Evolutionary conservation across 2,797 vertebrate species (phyloP).

Genomic region (Nothura maculosa): DNA sequence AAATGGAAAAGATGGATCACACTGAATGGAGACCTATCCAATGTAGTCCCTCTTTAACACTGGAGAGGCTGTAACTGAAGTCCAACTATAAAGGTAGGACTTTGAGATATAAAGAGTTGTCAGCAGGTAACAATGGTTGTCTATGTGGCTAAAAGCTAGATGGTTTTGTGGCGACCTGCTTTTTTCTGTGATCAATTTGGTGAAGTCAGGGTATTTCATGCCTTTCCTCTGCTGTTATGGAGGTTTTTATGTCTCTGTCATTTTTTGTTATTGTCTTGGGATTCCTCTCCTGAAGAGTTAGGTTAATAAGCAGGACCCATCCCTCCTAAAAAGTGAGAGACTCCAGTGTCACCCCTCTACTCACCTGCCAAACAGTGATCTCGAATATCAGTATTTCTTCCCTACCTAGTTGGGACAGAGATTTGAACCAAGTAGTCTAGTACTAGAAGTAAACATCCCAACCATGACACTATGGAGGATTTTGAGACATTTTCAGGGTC

Average conservation of each 20-base stretch:
- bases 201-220: not conserved
- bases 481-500: not conserved
- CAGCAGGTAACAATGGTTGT: not conserved
- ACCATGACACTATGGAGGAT: accelerated
- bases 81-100: not conserved
- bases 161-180: not conserved
- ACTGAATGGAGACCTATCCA: not conserved
- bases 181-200: not conserved
- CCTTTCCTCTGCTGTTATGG: not conserved
- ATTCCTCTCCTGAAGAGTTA: not conserved
- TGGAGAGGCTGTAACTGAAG: not conserved
- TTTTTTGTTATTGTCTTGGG: not conserved
- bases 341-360: not conserved
- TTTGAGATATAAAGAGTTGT: not conserved
- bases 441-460: not conserved
- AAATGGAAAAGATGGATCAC: not conserved
- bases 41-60: not conserved
- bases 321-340: not conserved
- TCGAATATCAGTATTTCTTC: not conserved
- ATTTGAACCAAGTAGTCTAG: not conserved
- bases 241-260: not conserved
- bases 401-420: not conserved
- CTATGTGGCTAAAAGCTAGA: not conserved
- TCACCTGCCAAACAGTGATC: not conserved
- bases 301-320: not conserved